Conservation (phyloP, 2,888 invertebrate genomes). For the Macrophya alboannulata region DNA sequence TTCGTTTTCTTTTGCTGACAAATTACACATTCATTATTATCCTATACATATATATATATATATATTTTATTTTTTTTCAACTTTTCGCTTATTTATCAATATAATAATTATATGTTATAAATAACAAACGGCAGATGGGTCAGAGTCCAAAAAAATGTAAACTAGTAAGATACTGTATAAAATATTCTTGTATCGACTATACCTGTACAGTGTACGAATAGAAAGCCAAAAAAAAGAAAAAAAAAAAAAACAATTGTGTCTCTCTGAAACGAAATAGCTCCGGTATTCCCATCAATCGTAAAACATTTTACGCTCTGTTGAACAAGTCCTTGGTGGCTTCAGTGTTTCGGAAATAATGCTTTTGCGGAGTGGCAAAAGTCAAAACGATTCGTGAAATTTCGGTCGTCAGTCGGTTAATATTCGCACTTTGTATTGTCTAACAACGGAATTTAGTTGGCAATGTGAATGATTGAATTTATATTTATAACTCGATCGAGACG, state of each 20-base stretch:
- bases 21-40: constrained; percentile 16
- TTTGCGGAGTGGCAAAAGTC: background rate
- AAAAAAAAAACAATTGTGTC: background rate
- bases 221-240: background rate
- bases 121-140: background rate
- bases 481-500: background rate
- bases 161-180: background rate
- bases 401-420: background rate
- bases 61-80: background rate
- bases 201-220: background rate
- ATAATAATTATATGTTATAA: constrained; percentile 3
- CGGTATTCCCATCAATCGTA: constrained; percentile 17
- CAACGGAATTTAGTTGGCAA: background rate
- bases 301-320: constrained; percentile 33
- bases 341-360: background rate
- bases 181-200: background rate
- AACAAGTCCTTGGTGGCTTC: background rate
- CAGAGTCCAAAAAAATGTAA: background rate
- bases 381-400: background rate
- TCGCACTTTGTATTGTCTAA: background rate
- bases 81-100: background rate
- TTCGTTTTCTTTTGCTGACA: background rate
- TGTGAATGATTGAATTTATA: background rate
- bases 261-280: background rate
- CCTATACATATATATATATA: background rate